A percentile compares a stretch with the other conserved stretches of the same genome.
Conservation (phyloP, 2,888 invertebrate species). For the Phaonia tiefii region DNA sequence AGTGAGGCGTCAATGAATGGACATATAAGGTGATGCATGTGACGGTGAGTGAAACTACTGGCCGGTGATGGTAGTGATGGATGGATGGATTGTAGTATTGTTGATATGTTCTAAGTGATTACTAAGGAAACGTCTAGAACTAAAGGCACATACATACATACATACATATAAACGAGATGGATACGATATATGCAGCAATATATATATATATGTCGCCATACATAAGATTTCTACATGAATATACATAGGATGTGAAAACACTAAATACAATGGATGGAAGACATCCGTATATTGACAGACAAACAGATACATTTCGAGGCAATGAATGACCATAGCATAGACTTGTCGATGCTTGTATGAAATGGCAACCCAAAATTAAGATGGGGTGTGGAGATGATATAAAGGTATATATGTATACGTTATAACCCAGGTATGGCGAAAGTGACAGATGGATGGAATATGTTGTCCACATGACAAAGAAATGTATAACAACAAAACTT, state of each 20-base stretch:
- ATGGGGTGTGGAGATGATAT: too few relatives aligned
- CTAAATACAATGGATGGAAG: too few relatives aligned
- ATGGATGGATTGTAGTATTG: not conserved
- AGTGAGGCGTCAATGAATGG: too few relatives aligned
- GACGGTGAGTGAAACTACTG: too few relatives aligned
- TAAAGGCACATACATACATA: not conserved
- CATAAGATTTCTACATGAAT: too few relatives aligned
- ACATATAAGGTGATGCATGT: too few relatives aligned
- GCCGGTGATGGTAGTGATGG: too few relatives aligned
- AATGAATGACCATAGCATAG: not conserved
- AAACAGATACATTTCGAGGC: not conserved
- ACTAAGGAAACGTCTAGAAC: conserved; percentile 10
- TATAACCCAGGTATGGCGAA: not conserved
- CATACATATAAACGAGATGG: too few relatives aligned
- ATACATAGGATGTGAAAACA: not conserved
- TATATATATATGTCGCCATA: too few relatives aligned
- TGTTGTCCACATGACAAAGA: not conserved
- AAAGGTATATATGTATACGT: too few relatives aligned
- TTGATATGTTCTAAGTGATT: conserved; percentile 29
- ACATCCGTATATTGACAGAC: not conserved
- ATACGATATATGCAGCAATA: too few relatives aligned
- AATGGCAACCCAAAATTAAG: not conserved
- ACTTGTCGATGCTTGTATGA: not conserved
- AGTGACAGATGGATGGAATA: not conserved
- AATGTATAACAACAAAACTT: not conserved